Conservation (phyloP, 2,888 invertebrate species). For the Campaea margaritaria region DNA sequence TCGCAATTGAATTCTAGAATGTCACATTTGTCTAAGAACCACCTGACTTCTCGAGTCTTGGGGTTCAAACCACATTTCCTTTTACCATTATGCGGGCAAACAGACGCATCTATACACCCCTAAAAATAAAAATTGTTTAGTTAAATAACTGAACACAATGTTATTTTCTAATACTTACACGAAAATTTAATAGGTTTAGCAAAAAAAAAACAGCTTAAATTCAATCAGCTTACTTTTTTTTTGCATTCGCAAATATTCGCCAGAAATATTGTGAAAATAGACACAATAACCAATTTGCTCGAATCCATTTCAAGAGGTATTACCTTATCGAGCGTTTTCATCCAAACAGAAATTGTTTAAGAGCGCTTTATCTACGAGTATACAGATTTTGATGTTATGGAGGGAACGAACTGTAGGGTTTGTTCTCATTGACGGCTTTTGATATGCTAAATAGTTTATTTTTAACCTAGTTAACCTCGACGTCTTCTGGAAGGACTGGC, state of each 20-base stretch:
- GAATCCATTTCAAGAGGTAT: slow-evolving; percentile 11
- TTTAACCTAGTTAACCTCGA: neutral
- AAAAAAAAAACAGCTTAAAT: no score
- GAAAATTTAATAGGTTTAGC: neutral
- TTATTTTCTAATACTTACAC: neutral
- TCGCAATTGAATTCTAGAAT: slow-evolving; percentile 73
- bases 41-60: slow-evolving; percentile 57
- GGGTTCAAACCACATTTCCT: slow-evolving; percentile 59
- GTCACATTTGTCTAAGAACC: slow-evolving; percentile 72
- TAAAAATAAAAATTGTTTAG: slow-evolving; percentile 38
- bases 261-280: slow-evolving; percentile 5
- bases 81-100: slow-evolving; percentile 59
- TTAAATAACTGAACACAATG: no score
- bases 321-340: neutral
- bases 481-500: no score
- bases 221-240: slow-evolving; percentile 15
- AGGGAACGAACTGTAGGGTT: neutral
- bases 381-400: slow-evolving; percentile 12
- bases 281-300: slow-evolving; percentile 3
- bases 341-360: slow-evolving; percentile 10
- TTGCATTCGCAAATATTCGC: neutral
- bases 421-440: neutral
- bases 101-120: slow-evolving; percentile 58
- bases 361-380: slow-evolving; percentile 17
- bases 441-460: neutral